These are phyloP conservation scores for Drosophila cognata DNA, from an alignment of 2,888 invertebrate genomes.

Conservation along the genomic window DNA sequence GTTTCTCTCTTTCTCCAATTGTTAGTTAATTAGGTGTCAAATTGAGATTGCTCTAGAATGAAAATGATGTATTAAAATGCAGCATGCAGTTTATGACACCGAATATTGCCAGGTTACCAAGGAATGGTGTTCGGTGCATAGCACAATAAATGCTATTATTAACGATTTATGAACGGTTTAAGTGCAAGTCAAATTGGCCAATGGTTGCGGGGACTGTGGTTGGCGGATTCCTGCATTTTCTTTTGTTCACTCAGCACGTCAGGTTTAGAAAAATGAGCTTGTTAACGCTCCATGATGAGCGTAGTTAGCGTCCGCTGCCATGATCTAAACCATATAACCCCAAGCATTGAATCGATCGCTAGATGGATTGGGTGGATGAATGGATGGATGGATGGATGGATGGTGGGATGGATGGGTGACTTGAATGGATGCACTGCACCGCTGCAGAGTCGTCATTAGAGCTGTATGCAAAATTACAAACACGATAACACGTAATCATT, in stretches of 20 bases:
- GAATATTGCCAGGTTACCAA: neutral
- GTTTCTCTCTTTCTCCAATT: no score
- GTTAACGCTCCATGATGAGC: constrained; percentile 82
- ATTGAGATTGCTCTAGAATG: neutral
- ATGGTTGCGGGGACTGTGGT: constrained; percentile 8
- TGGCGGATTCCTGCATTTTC: constrained; percentile 17
- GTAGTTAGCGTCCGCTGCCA: constrained; percentile 78
- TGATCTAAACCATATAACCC: constrained; percentile 80
- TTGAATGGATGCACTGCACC: constrained; percentile 26
- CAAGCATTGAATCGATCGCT: constrained; percentile 62
- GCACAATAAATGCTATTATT: constrained; percentile 54
- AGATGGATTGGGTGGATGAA: constrained; percentile 41
- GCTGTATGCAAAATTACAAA: constrained; percentile 81
- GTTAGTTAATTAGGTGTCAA: neutral
- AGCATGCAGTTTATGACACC: constrained; percentile 4
- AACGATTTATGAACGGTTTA: constrained; percentile 51
- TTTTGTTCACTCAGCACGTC: constrained; percentile 67
- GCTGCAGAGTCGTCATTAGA: constrained; percentile 69
- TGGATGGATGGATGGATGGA: constrained; percentile 20
- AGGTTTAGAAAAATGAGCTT: constrained; percentile 82
- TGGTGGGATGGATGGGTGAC: constrained; percentile 2
- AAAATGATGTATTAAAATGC: neutral
- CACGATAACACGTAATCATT: constrained; percentile 83
- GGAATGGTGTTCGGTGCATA: constrained; percentile 22
- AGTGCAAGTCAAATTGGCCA: constrained; percentile 34